Base-by-base conservation (phyloP, 2,797 vertebrate genomes). In the Phalanger gymnotis region DNA sequence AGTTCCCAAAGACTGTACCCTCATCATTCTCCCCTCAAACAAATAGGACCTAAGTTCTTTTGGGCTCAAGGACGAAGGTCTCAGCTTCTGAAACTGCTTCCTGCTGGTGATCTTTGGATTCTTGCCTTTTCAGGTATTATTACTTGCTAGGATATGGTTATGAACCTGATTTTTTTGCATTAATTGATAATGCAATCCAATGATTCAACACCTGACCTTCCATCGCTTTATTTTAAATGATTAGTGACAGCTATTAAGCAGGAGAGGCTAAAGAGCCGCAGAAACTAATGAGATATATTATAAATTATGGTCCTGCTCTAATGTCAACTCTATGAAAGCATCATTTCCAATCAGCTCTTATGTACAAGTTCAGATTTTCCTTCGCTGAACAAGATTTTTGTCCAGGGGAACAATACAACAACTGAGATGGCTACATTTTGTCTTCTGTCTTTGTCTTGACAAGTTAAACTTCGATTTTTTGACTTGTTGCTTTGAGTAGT, bases 51-150 rank as follows among this genome's bases (percentile, higher is more conserved):
- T n/a, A n/a, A n/a, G n/a, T n/a, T n/a, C n/a, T n/a, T n/a, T n/a
- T n/a, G n/a, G n/a, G n/a, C n/a, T n/a, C n/a, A n/a, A n/a, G n/a
- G n/a, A n/a, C n/a, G n/a, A n/a, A n/a, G n/a, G n/a, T n/a, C n/a
- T n/a, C n/a, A n/a, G n/a, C n/a, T n/a, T n/a, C n/a, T n/a, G n/a
- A n/a, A n/a, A n/a, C n/a, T n/a, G n/a, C n/a, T n/a, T n/a, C n/a
- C n/a, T n/a, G n/a, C n/a, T n/a, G n/a, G n/a, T 92, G 93, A 96
- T 94, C 92, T 97, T 96, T 47, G 90, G 93, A 96, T 97, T 96
- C 95, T 47, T 94, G 96, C 94, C 93, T 98, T 98, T 98, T 90
- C 58, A 98, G 93, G 95, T 95, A 81, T 96, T 98, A 96, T 97
- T 97, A 96, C 57, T 0, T 93, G 92, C 92, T 91, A 81, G 19